A percentile compares a stretch with the other conserved stretches of the same genome.
These are phyloP conservation scores for Pherbina coryleti DNA, from an alignment of 2,888 invertebrate species.

Conservation along the genomic window DNA sequence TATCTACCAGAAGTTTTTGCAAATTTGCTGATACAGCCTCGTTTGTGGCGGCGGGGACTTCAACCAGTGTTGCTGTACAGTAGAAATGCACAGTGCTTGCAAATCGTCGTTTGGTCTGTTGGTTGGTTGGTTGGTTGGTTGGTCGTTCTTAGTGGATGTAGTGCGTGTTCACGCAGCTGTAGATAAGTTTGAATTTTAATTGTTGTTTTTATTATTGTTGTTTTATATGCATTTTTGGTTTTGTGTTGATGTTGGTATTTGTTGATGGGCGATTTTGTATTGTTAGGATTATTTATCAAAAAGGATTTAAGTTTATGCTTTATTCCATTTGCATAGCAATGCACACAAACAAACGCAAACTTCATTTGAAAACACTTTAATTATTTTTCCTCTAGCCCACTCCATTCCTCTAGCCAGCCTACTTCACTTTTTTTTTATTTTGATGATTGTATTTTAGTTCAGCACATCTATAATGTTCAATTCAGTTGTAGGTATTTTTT, in stretches of 20 bases:
- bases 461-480: too few species aligned
- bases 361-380: conserved; percentile 11
- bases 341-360: conserved; percentile 28
- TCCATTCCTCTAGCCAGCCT: conserved; percentile 35
- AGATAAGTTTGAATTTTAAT: conserved; percentile 61
- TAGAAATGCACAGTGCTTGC: background rate
- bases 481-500: too few species aligned
- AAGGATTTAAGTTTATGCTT: conserved; percentile 57
- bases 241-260: conserved; percentile 32
- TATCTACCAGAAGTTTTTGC: background rate
- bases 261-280: conserved; percentile 59
- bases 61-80: conserved; percentile 7
- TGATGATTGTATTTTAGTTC: too few species aligned
- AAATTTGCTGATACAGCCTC: conserved; percentile 20
- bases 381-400: background rate
- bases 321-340: conserved; percentile 57
- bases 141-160: conserved; percentile 48
- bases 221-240: conserved; percentile 30
- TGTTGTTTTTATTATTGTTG: conserved; percentile 44
- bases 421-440: background rate
- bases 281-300: conserved; percentile 52
- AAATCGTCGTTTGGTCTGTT: background rate
- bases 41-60: conserved; percentile 27
- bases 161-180: conserved; percentile 36
- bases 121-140: background rate